phyloP scores from a whole-genome alignment of 1,140 invertebrate species.

The Nasonia vitripennis region DNA sequence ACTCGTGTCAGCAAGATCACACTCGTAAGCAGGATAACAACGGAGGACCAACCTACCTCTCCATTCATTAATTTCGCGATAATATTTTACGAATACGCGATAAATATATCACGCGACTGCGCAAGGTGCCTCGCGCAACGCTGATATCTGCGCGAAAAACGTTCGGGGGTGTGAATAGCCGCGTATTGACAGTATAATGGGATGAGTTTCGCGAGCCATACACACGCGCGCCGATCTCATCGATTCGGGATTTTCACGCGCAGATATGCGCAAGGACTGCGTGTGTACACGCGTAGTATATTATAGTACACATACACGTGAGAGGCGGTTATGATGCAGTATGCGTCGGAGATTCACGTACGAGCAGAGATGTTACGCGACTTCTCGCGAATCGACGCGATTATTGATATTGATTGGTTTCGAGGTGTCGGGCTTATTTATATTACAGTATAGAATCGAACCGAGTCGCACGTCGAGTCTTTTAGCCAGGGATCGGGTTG shows the following conservation, averaged over 20 bases:
- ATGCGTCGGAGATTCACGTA: neutral
- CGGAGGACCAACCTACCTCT: neutral
- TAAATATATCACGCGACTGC: neutral
- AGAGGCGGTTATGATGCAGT: neutral
- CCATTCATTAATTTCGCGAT: neutral
- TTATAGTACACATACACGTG: neutral
- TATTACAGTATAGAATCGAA: too few species aligned
- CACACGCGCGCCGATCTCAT: neutral
- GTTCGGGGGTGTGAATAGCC: neutral
- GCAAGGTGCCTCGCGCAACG: neutral
- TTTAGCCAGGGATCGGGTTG: too few species aligned
- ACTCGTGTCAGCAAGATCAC: neutral
- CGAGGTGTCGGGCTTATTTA: too few species aligned
- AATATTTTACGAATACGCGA: neutral
- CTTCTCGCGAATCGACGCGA: neutral
- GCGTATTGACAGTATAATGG: neutral
- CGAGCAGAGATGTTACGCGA: neutral
- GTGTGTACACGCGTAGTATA: too few species aligned
- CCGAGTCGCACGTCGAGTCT: too few species aligned
- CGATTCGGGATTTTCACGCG: neutral
- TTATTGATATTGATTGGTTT: conserved; percentile 1
- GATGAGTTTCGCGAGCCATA: neutral
- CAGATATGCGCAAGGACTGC: neutral
- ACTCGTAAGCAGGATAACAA: neutral
- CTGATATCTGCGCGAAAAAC: neutral